phyloP scores from a whole-genome alignment of 2,797 vertebrate species.

The Tympanoctomys barrerae region DNA sequence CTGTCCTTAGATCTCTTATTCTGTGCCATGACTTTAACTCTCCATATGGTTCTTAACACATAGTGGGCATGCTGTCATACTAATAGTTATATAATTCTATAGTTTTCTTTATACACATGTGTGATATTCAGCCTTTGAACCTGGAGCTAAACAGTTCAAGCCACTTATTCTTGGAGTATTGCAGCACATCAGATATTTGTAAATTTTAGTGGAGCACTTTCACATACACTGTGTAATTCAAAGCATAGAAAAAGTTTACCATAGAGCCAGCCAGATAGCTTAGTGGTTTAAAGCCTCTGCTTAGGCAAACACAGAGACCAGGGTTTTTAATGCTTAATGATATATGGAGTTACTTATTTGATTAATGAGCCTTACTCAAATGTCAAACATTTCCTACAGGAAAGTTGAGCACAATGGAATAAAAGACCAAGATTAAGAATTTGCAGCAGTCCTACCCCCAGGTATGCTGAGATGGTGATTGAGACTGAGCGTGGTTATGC shows the following conservation, averaged over 20 bases:
- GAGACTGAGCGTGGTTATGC: too few species aligned
- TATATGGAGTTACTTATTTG: background rate
- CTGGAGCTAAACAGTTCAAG: background rate
- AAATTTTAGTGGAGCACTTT: background rate
- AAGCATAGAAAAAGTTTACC: background rate
- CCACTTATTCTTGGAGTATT: background rate
- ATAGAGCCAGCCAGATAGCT: background rate
- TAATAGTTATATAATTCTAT: background rate
- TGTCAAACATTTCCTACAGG: constrained; percentile 18
- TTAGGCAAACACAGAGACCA: too few species aligned
- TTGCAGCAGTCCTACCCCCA: background rate
- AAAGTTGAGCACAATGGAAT: background rate
- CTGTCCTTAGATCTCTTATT: background rate
- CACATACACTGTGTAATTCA: background rate
- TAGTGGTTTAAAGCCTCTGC: too few species aligned
- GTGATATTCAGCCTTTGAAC: constrained; percentile 8
- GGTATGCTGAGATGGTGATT: too few species aligned
- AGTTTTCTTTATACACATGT: constrained; percentile 5
- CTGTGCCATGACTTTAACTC: background rate
- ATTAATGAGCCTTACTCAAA: background rate
- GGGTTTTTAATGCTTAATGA: background rate
- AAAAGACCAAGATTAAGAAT: background rate
- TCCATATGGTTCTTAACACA: background rate
- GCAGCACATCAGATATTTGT: background rate
- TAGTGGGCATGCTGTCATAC: background rate